Base-by-base conservation (phyloP, 1,140 invertebrate genomes). In the Paraescarpia echinospica region DNA sequence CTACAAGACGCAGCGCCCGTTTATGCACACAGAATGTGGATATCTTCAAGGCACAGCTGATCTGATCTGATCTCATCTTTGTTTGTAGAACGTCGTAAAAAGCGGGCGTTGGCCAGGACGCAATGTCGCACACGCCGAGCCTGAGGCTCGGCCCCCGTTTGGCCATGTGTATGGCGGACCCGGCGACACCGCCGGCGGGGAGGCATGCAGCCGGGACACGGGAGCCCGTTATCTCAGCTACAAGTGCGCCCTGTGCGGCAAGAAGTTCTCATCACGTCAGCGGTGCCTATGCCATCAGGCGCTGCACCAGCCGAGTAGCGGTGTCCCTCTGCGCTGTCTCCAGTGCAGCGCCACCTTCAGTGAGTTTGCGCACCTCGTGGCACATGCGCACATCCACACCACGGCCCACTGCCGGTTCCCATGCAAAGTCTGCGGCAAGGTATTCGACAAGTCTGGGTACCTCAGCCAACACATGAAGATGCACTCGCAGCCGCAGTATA, bases 391-490 rank as follows among this genome's bases (percentile, higher is more conserved):
- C 27, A 27, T 18, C 8, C 59, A 77, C 2, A 2, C 12, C 12
- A 31, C 59, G 18, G 59, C 59, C 12, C 18, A 27, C 12, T 27
- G 34, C 34, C 18, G 90, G 8, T 90, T 90, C 90, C 34, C 35
- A 31, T 90, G 90, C 90, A 90, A 34, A 0, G 90, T 90, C 2
- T 90, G 90, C 90, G 90, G 90, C n/a, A 90, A 90, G 8, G 90
- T n/a, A 12, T 90, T 90, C 35, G 90, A 90, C 90, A 34, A 41
- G 34, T 31, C 34, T 1, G n/a, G 90, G 8, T 34, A 41, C 34
- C 35, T 90, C 34, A 18, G 18, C 34, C 34, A 41, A 22, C 90
- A 90, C 90, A 90, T 90, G 90, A 35, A 34, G 90, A 90, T 77
- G 59, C 59, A 77, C 59, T 12, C 59, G 59, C 59, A 77, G 59